Conservation (phyloP, 2,888 invertebrate species). For the Mechanitis messenoides region DNA sequence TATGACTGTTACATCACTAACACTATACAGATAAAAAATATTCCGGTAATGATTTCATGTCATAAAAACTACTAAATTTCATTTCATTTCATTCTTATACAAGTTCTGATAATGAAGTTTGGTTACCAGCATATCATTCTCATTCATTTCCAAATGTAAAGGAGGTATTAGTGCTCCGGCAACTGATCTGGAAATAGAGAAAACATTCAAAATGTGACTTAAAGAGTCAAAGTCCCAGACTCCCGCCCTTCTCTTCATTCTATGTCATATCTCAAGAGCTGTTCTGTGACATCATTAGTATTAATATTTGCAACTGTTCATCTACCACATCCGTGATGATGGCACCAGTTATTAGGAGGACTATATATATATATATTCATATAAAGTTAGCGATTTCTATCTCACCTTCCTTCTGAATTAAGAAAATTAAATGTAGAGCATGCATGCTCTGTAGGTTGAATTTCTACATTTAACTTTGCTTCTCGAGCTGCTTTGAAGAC, state of each 20-base stretch:
- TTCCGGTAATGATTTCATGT: too few relatives aligned
- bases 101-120: conserved; percentile 75
- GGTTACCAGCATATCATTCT: conserved; percentile 77
- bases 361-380: too few relatives aligned
- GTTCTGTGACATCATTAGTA: too few relatives aligned
- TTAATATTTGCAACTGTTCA: too few relatives aligned
- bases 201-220: background rate
- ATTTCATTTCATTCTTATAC: conserved; percentile 41
- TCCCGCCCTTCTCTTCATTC: too few relatives aligned
- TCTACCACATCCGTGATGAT: too few relatives aligned
- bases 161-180: conserved; percentile 85
- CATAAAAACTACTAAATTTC: background rate
- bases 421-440: conserved; percentile 95
- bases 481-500: conserved; percentile 44
- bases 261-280: too few relatives aligned
- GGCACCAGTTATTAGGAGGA: too few relatives aligned
- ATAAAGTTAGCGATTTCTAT: background rate
- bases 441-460: conserved; percentile 89
- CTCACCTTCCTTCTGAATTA: conserved; percentile 84
- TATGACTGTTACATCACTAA: too few relatives aligned
- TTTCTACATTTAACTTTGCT: conserved; percentile 80
- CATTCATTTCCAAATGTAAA: conserved; percentile 62
- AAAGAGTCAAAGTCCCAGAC: too few relatives aligned
- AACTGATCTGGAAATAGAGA: conserved; percentile 56
- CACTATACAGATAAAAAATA: too few relatives aligned